Base-by-base conservation (phyloP, 2,113 vertebrate genomes). In the Collichthys lucidus region DNA sequence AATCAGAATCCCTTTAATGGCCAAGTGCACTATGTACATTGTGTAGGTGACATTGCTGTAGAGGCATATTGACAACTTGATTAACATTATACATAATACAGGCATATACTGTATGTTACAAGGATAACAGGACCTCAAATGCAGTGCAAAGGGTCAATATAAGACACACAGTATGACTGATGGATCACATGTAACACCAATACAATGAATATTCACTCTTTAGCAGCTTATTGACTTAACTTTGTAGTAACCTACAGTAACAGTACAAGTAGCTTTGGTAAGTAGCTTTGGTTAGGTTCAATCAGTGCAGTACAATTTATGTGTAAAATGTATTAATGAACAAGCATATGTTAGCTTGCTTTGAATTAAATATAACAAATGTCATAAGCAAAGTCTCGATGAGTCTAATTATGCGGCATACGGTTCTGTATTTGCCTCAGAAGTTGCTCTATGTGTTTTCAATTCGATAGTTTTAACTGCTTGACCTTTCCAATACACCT, bases 1-100 rank as follows among this genome's bases (percentile, higher is more conserved):
- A 74, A 89, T 71, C 24, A 78, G 72, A 87, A 74, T 71, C 49
- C 29, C n/a, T 50, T 80, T 55, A 50, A 83, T 59, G 40, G 47
- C 24, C 57, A 73, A 62, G 69, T 46, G 56, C 73, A 63, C 56
- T 62, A 4, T 24, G 62, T 16, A 26, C 40, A 70, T 67, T 46
- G 65, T 31, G 46, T 17, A 8, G 74, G 72, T 82, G 75, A 83
- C 76, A 82, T 77, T 84, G 83, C 9, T 72, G 29, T 5, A 20
- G 69, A 72, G 31, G 49, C 65, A 53, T 83, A 82, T 86, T 72
- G 67, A 69, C 49, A 66, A 59, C 2, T 56, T 74, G 50, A 76
- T 85, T 82, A 84, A 64, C 61, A 73, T 44, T 20, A n/a, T 57
- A 42, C 40, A 61, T 75, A 66, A 67, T 35, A 71, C 42, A 29